Evolutionary conservation across 2,888 invertebrate species (phyloP), one percentile per base, ranked within the genome.

Genomic region (Stegana nigrithorax): DNA sequence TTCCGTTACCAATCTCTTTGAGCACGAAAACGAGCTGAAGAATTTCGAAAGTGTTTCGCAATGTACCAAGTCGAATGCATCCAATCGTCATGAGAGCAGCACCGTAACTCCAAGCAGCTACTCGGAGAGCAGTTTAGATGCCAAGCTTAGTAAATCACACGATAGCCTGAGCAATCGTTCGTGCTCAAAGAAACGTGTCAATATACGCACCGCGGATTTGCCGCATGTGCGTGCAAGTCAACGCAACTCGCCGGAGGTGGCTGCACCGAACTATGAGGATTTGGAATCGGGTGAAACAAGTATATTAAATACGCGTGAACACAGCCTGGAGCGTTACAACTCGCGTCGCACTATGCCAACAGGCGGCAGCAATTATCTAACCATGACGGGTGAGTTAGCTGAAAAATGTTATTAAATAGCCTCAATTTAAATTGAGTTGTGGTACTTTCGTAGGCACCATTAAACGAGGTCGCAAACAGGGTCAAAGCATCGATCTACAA

Each of bases 401-500:
- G n/a, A n/a, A n/a, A n/a, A n/a, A n/a, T n/a, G n/a, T n/a, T n/a
- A n/a, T n/a, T n/a, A n/a, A n/a, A n/a, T n/a, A n/a, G n/a, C n/a
- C n/a, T n/a, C n/a, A n/a, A n/a, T n/a, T n/a, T n/a, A n/a, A n/a
- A n/a, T n/a, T n/a, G n/a, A n/a, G n/a, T n/a, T n/a, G n/a, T n/a
- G n/a, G n/a, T n/a, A n/a, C n/a, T n/a, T n/a, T n/a, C n/a, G 0
- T 26, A 82, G 92, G 92, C 5, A 92, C 92, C 7, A 91, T 92
- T 8, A 91, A 91, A 75, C 86, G 91, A 55, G 91, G 92, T 1
- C 89, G 90, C 72, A 91, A 92, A 80, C 90, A 91, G 73, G 91
- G 91, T 0, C 91, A 91, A 75, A 90, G 89, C 80, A 89, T 91
- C 65, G 91, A 92, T 85, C 90, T 92, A 0, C 90, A 90, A 81